Conservation (phyloP, 2,113 vertebrate genomes). For the Erythrocercus mccallii region DNA sequence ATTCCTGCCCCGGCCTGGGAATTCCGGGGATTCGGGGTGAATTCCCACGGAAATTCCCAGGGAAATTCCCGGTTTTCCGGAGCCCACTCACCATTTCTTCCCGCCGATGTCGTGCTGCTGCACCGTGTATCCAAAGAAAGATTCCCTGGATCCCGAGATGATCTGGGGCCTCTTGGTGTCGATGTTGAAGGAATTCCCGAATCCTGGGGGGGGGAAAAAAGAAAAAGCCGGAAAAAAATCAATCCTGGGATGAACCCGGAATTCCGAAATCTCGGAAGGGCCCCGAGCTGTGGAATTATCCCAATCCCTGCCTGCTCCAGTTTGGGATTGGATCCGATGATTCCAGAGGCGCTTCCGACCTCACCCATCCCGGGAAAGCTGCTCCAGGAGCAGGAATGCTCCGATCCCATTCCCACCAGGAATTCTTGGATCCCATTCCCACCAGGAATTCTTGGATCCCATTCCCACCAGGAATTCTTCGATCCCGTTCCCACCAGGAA, state of each 20-base stretch:
- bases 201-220: conserved; percentile 65
- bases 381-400: background rate
- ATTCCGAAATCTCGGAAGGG: accelerated
- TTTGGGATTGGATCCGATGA: background rate
- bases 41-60: accelerated
- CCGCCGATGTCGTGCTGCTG: conserved; percentile 90
- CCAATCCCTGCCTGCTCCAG: background rate
- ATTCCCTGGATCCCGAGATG: conserved; percentile 85
- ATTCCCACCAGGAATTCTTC: background rate
- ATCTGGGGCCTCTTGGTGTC: conserved; percentile 84
- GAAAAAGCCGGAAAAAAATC: background rate
- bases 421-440: too few relatives aligned
- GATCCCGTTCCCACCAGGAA: background rate
- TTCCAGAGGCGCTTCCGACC: background rate
- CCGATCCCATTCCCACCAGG: background rate
- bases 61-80: accelerated
- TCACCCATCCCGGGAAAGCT: accelerated
- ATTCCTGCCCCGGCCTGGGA: accelerated
- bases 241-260: too few relatives aligned
- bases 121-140: conserved; percentile 95
- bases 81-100: conserved; percentile 87
- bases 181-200: conserved; percentile 85
- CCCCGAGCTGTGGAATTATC: background rate
- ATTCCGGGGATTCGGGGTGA: accelerated
- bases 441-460: background rate